Percentiles rank a stretch among this genome's conserved stretches.
Conservation (phyloP, 1,140 invertebrate genomes). For the Ooceraea biroi region DNA sequence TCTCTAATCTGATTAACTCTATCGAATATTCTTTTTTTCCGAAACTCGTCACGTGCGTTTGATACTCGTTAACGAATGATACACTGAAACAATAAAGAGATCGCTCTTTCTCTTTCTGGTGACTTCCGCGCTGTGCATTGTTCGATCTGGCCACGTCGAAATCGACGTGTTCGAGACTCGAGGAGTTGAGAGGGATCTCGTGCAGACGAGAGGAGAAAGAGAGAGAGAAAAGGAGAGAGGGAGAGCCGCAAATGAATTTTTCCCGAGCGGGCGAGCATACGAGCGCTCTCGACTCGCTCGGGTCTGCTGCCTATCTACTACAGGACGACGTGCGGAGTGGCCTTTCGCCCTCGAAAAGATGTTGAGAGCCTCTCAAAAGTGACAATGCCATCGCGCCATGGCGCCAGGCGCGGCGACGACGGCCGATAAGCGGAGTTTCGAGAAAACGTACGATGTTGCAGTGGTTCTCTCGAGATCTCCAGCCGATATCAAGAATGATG, state of each 20-base stretch:
- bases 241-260: conserved; percentile 82
- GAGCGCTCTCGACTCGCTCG: conserved; percentile 77
- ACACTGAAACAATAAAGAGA: conserved; percentile 39
- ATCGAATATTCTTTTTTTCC: not conserved
- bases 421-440: conserved; percentile 71
- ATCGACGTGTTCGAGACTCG: conserved; percentile 37
- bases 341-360: conserved; percentile 75
- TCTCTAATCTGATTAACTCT: not conserved
- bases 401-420: conserved; percentile 74
- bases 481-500: conserved; percentile 16
- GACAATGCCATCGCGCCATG: conserved; percentile 76
- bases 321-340: conserved; percentile 75
- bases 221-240: conserved; percentile 52
- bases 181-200: conserved; percentile 40
- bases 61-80: conserved; percentile 9
- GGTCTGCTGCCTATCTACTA: conserved; percentile 73
- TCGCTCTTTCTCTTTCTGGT: not conserved
- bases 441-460: not conserved
- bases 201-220: conserved; percentile 48
- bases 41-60: not conserved
- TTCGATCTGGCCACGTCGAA: conserved; percentile 5
- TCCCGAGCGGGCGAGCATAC: conserved; percentile 82
- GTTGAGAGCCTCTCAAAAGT: conserved; percentile 78
- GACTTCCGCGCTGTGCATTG: conserved; percentile 11
- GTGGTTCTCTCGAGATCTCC: conserved; percentile 13